These are phyloP conservation scores for Saxidomus purpurata DNA, from an alignment of 1,140 invertebrate species.

Conservation along the genomic window DNA sequence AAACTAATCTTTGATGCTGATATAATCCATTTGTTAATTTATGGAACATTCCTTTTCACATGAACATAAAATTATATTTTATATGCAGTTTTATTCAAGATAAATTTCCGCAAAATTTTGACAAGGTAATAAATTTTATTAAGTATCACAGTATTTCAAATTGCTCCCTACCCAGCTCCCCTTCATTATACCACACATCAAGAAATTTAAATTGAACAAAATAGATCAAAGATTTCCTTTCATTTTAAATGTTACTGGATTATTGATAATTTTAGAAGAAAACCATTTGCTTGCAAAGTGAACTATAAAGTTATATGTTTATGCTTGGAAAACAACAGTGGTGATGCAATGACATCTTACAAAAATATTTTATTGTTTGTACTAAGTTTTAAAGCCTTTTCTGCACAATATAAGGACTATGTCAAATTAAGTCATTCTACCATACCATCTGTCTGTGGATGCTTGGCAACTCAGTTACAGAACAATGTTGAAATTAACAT, in stretches of 20 bases:
- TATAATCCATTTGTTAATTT: constrained; percentile 58
- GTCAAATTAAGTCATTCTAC: no score
- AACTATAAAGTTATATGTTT: no score
- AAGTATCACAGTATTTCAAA: constrained; percentile 44
- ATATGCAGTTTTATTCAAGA: constrained; percentile 45
- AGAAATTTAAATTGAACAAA: not conserved
- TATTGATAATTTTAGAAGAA: no score
- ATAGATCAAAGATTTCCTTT: not conserved
- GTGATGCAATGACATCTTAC: no score
- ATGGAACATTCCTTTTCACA: not conserved
- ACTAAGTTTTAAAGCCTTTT: no score
- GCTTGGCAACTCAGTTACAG: no score
- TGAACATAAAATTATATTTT: constrained; percentile 51
- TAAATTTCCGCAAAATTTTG: constrained; percentile 43
- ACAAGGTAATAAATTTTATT: constrained; percentile 57
- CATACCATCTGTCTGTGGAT: no score
- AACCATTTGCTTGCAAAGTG: no score
- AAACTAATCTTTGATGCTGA: constrained; percentile 2
- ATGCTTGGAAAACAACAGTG: no score
- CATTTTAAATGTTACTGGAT: not conserved
- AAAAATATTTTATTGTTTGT: no score
- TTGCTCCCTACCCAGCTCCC: not conserved
- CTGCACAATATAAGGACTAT: no score
- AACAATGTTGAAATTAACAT: no score
- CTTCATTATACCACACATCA: constrained; percentile 14